Evolutionary conservation across 2,797 vertebrate species (phyloP).

Genomic region (Enteromius radiatus): DNA sequence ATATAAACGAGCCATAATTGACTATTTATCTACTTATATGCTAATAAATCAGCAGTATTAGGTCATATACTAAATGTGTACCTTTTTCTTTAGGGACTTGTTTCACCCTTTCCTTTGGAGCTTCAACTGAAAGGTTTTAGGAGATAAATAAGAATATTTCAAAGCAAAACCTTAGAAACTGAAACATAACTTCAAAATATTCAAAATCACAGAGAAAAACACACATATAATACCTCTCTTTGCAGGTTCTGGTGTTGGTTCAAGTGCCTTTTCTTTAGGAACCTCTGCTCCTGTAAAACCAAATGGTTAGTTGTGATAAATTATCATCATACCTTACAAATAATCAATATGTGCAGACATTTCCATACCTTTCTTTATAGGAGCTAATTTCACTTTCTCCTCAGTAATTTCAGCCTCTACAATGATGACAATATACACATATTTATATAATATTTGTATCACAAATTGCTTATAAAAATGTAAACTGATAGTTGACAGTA

Average conservation of each 20-base stretch:
- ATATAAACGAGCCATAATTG: background rate
- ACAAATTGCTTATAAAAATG: background rate
- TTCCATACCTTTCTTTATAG: constrained; percentile 33
- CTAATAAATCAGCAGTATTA: background rate
- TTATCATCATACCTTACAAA: background rate
- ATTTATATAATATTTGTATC: background rate
- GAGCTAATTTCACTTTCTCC: constrained; percentile 28
- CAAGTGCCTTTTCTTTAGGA: background rate
- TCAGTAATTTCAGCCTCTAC: constrained; percentile 17
- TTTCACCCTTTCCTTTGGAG: constrained; percentile 55
- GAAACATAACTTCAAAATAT: background rate
- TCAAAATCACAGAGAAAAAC: background rate
- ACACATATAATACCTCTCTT: constrained; percentile 8
- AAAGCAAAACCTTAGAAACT: background rate
- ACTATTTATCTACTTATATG: background rate
- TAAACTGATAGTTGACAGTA: background rate
- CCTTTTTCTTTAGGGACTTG: background rate
- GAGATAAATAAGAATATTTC: background rate
- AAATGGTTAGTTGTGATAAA: background rate
- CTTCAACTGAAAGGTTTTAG: constrained; percentile 7
- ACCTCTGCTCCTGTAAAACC: background rate
- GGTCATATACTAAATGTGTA: background rate
- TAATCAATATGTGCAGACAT: background rate
- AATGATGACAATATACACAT: constrained; percentile 5
- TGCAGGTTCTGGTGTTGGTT: constrained; percentile 11